These are phyloP conservation scores for Neoarius graeffei DNA, from an alignment of 2,113 vertebrate species.

Conservation along the genomic window DNA sequence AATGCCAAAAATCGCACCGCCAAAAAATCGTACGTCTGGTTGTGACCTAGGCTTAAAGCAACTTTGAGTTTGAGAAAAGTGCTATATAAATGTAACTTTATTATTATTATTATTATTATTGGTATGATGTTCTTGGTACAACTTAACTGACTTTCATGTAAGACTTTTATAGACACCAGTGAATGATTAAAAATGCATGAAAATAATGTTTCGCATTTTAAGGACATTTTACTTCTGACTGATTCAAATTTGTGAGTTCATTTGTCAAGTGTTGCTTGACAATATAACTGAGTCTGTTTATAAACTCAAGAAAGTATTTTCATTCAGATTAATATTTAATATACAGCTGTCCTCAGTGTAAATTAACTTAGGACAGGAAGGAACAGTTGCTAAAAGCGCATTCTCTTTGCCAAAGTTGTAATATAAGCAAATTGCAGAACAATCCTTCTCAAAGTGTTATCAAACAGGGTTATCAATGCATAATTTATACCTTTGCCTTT, in stretches of 20 bases:
- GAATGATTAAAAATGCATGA: background rate
- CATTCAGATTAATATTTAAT: background rate
- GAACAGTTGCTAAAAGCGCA: slow-evolving; percentile 6
- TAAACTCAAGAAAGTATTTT: background rate
- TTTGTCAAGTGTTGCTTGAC: background rate
- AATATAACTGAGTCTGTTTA: background rate
- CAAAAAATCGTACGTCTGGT: too few relatives aligned
- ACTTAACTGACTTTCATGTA: background rate
- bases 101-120: background rate
- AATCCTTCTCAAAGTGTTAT: slow-evolving; percentile 23
- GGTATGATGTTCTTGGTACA: background rate
- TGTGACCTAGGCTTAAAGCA: too few relatives aligned
- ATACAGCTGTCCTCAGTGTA: background rate
- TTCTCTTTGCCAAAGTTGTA: slow-evolving; percentile 22
- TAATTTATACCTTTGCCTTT: slow-evolving; percentile 34
- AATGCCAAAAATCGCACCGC: too few relatives aligned
- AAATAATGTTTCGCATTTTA: background rate
- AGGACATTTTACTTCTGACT: background rate
- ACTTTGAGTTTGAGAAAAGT: too few relatives aligned
- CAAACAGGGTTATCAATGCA: slow-evolving; percentile 26
- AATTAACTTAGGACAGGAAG: background rate
- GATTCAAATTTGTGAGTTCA: background rate
- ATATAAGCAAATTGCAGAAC: slow-evolving; percentile 18
- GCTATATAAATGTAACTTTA: too few relatives aligned
- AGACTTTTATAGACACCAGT: background rate